Conservation (phyloP, 30 jellyfish, hydroid and myxozoan species). For the Rhopilema esculentum region DNA sequence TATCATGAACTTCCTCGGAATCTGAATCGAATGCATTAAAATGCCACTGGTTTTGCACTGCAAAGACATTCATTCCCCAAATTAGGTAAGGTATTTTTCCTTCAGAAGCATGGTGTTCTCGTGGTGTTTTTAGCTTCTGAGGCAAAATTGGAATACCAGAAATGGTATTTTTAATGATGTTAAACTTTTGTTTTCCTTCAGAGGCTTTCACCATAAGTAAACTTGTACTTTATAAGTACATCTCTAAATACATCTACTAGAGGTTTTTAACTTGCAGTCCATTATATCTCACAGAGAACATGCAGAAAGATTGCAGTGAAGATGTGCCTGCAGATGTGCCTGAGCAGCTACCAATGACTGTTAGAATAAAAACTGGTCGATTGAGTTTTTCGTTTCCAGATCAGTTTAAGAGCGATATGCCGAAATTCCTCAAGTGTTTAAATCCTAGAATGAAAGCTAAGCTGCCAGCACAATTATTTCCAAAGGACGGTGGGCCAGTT, state of each 20-base stretch:
- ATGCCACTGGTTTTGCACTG: too few species aligned
- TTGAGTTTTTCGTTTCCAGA: constrained; percentile 42
- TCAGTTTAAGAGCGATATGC: constrained; percentile 52
- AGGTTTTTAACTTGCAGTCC: neutral
- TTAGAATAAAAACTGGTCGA: constrained; percentile 20
- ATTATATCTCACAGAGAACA: constrained; percentile 40
- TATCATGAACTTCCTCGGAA: too few species aligned
- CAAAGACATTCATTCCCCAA: too few species aligned
- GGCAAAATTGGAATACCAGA: too few species aligned
- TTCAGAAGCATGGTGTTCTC: too few species aligned
- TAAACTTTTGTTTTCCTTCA: too few species aligned
- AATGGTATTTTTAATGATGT: too few species aligned
- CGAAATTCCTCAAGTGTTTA: constrained; percentile 52
- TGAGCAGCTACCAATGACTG: constrained; percentile 37
- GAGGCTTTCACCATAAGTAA: neutral
- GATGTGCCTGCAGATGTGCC: constrained; percentile 33
- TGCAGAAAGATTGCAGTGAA: constrained; percentile 26
- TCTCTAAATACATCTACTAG: too few species aligned
- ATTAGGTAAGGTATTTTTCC: too few species aligned
- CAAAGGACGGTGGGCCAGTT: constrained; percentile 33
- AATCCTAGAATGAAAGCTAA: constrained; percentile 55
- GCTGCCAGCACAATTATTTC: constrained; percentile 55
- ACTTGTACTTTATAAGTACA: neutral
- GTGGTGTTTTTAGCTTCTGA: too few species aligned
- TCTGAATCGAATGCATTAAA: too few species aligned